phyloP scores from a whole-genome alignment of 2,113 vertebrate genomes.

The Alligator sinensis region DNA sequence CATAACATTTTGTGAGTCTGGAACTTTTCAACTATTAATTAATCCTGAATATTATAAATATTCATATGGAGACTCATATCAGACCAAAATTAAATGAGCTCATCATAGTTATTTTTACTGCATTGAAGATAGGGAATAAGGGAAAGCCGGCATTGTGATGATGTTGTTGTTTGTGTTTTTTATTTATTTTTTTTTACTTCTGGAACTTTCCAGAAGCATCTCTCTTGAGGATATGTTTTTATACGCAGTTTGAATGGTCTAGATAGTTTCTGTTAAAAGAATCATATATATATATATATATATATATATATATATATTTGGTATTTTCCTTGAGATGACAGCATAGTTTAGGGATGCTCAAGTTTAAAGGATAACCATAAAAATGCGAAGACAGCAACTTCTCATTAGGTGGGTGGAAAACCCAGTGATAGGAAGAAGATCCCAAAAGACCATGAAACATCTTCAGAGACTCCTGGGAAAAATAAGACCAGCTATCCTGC shows the following conservation, averaged over 20 bases:
- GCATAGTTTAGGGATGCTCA: neutral
- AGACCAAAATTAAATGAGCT: constrained; percentile 54
- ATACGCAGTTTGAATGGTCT: too few species aligned
- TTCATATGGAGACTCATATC: constrained; percentile 53
- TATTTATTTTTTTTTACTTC: rapidly evolving
- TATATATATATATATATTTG: too few species aligned
- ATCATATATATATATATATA: too few species aligned
- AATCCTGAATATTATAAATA: constrained; percentile 57
- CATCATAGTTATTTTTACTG: constrained; percentile 23
- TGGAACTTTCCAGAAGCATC: neutral
- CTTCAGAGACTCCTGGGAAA: too few species aligned
- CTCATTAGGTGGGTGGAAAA: neutral
- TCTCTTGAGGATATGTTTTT: neutral
- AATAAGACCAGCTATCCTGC: too few species aligned
- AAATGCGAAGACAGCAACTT: neutral
- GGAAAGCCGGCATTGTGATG: neutral
- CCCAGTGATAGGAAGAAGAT: neutral
- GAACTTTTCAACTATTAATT: constrained; percentile 48
- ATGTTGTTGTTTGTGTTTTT: rapidly evolving
- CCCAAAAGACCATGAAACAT: too few species aligned
- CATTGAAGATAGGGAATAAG: neutral
- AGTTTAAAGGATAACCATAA: neutral
- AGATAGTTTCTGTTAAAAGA: too few species aligned
- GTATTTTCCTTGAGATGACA: neutral
- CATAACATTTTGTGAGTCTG: constrained; percentile 1